Evolutionary conservation across 2,113 vertebrate genomes (phyloP).

Genomic region (Trachemys scripta): DNA sequence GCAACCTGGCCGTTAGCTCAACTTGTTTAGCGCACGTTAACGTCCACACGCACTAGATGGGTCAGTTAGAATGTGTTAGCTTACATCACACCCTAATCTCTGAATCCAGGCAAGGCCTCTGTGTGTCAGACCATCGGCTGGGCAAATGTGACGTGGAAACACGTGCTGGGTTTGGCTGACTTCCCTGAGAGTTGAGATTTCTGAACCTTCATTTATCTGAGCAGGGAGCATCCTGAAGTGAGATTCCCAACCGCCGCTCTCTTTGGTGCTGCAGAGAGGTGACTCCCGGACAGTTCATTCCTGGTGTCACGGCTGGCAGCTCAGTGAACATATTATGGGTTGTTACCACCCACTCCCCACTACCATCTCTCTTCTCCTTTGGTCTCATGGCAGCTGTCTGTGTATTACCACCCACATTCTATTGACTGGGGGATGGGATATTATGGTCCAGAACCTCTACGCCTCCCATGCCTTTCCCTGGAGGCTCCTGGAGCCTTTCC

Average conservation of each 20-base stretch:
- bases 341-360: background rate
- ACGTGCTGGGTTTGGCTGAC: background rate
- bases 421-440: too few relatives aligned
- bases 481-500: background rate
- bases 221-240: background rate
- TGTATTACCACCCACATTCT: background rate
- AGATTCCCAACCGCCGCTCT: background rate
- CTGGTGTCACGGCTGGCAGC: background rate
- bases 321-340: background rate
- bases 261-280: background rate
- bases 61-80: fast-evolving
- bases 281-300: background rate
- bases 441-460: too few relatives aligned
- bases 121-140: too few relatives aligned
- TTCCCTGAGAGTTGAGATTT: background rate
- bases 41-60: fast-evolving
- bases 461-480: background rate
- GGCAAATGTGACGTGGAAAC: background rate
- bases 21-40: fast-evolving
- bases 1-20: fast-evolving
- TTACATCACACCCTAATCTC: background rate
- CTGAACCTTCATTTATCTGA: background rate
- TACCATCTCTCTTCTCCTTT: background rate
- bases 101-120: background rate
- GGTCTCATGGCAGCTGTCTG: background rate